These are phyloP conservation scores for Chromobotia macracanthus DNA, from an alignment of 2,797 vertebrate species.

Conservation along the genomic window DNA sequence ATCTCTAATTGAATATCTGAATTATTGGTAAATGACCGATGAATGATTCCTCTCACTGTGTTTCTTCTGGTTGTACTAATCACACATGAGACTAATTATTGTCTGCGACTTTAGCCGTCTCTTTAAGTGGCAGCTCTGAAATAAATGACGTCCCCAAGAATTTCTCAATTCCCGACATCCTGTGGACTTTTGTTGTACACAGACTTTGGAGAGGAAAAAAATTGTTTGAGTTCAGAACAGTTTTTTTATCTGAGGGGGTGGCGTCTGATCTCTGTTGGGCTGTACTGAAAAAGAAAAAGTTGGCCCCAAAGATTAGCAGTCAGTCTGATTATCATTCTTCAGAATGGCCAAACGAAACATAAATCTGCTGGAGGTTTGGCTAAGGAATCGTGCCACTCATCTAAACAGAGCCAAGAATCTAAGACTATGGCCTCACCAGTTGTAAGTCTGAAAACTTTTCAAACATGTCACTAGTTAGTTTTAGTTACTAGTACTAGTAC, in stretches of 20 bases:
- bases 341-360: conserved; percentile 20
- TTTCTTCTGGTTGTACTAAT: no score
- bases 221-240: no score
- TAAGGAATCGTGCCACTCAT: conserved; percentile 22
- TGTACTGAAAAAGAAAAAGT: background rate
- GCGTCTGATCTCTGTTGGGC: background rate
- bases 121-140: conserved; percentile 53
- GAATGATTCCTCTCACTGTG: no score
- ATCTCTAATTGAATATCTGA: background rate
- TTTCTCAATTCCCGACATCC: background rate
- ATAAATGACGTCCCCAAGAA: background rate
- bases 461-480: background rate
- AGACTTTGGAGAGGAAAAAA: no score
- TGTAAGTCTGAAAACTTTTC: conserved; percentile 50
- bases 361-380: conserved; percentile 47
- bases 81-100: no score
- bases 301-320: background rate
- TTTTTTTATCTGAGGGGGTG: conserved; percentile 11
- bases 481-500: no score
- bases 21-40: background rate
- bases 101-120: background rate
- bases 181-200: no score
- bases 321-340: background rate
- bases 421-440: conserved; percentile 51
- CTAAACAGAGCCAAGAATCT: conserved; percentile 46